phyloP scores from a whole-genome alignment of 2,888 invertebrate species.

The Aplocera efformata region DNA sequence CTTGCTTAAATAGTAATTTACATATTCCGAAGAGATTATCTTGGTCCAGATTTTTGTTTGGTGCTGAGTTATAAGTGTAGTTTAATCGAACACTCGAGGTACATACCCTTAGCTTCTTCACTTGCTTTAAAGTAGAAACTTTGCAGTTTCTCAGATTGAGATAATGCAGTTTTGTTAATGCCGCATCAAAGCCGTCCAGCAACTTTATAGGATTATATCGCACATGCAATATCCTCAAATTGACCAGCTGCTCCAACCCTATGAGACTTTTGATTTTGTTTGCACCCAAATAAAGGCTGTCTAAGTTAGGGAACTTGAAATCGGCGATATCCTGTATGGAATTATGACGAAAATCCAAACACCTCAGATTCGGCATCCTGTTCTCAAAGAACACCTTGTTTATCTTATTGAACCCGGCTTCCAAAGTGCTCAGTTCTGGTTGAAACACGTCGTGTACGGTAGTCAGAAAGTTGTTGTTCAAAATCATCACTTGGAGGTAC shows the following conservation, averaged over 20 bases:
- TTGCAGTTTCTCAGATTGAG: slow-evolving; percentile 80
- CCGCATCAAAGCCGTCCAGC: slow-evolving; percentile 72
- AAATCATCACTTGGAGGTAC: slow-evolving; percentile 81
- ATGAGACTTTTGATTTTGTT: slow-evolving; percentile 84
- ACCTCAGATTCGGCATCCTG: slow-evolving; percentile 63
- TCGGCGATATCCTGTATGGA: slow-evolving; percentile 62
- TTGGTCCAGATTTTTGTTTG: too few species aligned
- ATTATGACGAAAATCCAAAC: slow-evolving; percentile 79
- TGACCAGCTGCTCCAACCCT: slow-evolving; percentile 79
- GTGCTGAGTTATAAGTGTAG: too few species aligned
- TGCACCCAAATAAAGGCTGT: slow-evolving; percentile 87
- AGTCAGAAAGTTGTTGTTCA: slow-evolving; percentile 76
- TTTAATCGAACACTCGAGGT: too few species aligned
- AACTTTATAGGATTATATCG: slow-evolving; percentile 83
- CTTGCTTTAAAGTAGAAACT: slow-evolving; percentile 71
- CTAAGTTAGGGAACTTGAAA: slow-evolving; percentile 75
- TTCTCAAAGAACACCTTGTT: slow-evolving; percentile 44
- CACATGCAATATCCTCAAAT: slow-evolving; percentile 85
- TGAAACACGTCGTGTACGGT: slow-evolving; percentile 76
- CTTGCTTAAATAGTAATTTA: too few species aligned
- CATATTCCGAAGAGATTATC: too few species aligned
- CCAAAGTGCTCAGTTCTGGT: slow-evolving; percentile 76
- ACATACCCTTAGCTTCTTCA: slow-evolving; percentile 73
- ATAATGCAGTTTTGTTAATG: slow-evolving; percentile 68
- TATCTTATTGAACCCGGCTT: slow-evolving; percentile 75